Base-by-base conservation (phyloP, 1,140 invertebrate genomes). In the Eciton burchellii region DNA sequence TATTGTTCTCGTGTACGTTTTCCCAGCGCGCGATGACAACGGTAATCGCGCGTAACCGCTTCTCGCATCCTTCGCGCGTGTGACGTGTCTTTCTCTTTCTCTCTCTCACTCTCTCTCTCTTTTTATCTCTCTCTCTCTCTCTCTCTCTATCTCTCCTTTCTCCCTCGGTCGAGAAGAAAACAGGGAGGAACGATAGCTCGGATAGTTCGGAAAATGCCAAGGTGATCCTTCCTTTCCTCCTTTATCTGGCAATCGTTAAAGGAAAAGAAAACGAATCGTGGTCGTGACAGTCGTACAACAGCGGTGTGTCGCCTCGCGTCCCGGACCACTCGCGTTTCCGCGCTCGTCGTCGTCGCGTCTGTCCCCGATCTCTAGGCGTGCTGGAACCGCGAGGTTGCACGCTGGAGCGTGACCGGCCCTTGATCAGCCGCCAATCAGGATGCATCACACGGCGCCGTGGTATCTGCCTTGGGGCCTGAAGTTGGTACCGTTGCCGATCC, bases 381-480 rank as follows among this genome's bases (percentile, higher is more conserved):
- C 21, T 11, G 47, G 21, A 47, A 16, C 70, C 49, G 73, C 65
- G 35, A 3, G 35, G 35, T 35, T 65, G 66, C 56, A 83, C 16
- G 29, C 81, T 81, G 86, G 84, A 85, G 73, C 68, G 81, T 63
- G 76, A 77, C 76, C 63, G 60, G 65, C 66, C 60, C n/a, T 43
- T 68, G 83, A 60, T 35, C 83, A 82, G 54, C 71, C 77, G 62
- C 73, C 19, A 11, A 24, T 12, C 73, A 92, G 86, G 74, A 94
- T 94, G 93, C 93, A 94, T 89, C 93, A 93, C 81, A 93, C 93
- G 52, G 92, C 93, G 70, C 93, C 93, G 52, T 94, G 93, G 93
- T 94, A 94, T 60, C 84, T 94, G 83, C 93, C 93, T 35, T 94
- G 93, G 93, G 93, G 93, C 86, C 82, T 94, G 49, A 94, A 94